phyloP scores from a whole-genome alignment of 2,797 vertebrate genomes.

The Ctenopoma multispine region DNA sequence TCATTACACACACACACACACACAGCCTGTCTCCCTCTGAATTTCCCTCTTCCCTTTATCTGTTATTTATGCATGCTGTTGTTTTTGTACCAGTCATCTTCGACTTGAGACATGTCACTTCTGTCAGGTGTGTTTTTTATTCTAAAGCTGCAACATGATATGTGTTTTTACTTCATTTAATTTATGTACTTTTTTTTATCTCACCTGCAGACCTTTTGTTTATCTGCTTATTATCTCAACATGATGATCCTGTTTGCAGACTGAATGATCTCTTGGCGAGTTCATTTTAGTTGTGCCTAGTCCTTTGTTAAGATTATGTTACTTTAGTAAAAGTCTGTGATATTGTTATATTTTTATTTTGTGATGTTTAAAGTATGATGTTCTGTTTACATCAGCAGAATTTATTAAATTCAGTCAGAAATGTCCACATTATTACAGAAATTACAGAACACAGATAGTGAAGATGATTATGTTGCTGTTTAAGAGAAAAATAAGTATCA shows the following conservation, averaged over 20 bases:
- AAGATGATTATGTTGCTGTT: background rate
- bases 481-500: background rate
- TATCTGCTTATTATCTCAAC: background rate
- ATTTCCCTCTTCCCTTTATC: background rate
- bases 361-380: too few species aligned
- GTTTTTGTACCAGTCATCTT: background rate
- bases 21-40: background rate
- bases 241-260: background rate
- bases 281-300: too few species aligned
- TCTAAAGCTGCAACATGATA: background rate
- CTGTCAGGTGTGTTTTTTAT: too few species aligned
- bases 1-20: constrained; percentile 17
- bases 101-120: background rate
- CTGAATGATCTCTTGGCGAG: too few species aligned
- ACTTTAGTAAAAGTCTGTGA: too few species aligned
- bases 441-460: background rate
- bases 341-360: too few species aligned
- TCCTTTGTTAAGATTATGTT: too few species aligned
- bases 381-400: too few species aligned
- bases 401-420: too few species aligned
- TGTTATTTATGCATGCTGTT: background rate
- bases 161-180: background rate
- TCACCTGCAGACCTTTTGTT: background rate
- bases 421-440: too few species aligned
- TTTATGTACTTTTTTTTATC: background rate